phyloP scores from a whole-genome alignment of 1,140 invertebrate species.

The Diachasma alloeum region DNA sequence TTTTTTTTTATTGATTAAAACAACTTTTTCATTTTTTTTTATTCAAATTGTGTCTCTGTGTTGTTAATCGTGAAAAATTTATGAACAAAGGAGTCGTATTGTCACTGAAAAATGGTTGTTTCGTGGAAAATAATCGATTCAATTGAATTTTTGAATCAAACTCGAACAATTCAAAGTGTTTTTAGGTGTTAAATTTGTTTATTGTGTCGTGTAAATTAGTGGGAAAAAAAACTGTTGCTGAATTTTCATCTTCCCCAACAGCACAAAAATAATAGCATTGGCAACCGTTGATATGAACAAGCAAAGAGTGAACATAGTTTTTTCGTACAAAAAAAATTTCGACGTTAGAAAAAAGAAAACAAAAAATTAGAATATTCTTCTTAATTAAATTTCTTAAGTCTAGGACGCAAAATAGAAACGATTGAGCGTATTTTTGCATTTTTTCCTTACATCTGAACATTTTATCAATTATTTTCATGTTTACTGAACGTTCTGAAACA shows the following conservation, averaged over 20 bases:
- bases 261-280: no score
- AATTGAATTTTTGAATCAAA: not conserved
- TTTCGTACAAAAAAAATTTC: not conserved
- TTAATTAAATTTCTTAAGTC: not conserved
- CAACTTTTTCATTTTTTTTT: not conserved
- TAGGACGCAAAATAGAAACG: constrained; percentile 19
- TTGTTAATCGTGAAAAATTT: not conserved
- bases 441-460: not conserved
- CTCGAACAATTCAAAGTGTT: not conserved
- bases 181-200: not conserved
- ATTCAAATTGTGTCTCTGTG: not conserved
- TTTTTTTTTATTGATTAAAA: not conserved
- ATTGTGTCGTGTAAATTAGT: not conserved
- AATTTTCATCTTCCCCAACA: no score
- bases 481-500: not conserved
- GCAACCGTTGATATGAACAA: no score
- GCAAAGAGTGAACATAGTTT: not conserved
- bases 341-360: not conserved
- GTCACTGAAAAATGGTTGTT: not conserved
- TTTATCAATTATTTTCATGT: not conserved
- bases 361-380: not conserved
- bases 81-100: no score
- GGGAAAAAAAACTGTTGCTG: not conserved
- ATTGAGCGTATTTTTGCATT: constrained; percentile 17
- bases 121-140: not conserved